Evolutionary conservation across 2,797 vertebrate genomes (phyloP).

Genomic region (Bovichtus variegatus): DNA sequence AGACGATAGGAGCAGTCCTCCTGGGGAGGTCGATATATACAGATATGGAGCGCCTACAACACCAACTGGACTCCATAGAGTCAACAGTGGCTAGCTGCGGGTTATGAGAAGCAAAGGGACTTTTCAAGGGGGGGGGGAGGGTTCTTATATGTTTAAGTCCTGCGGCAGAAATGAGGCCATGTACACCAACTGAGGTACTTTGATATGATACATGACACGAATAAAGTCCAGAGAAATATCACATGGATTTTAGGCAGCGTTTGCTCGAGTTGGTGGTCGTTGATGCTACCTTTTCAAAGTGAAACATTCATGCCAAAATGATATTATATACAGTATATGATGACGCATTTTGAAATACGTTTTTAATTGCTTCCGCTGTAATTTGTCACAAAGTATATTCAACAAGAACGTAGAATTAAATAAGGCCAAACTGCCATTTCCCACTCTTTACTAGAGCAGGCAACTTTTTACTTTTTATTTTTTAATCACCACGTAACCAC

Average conservation of each 20-base stretch:
- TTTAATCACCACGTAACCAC: no score
- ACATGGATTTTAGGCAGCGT: neutral
- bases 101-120: constrained; percentile 11
- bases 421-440: neutral
- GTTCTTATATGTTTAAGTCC: constrained; percentile 25
- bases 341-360: neutral
- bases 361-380: neutral
- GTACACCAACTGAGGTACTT: neutral
- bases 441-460: neutral
- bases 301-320: neutral
- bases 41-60: constrained; percentile 53
- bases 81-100: constrained; percentile 49
- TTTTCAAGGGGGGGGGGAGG: constrained; percentile 23
- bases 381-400: neutral
- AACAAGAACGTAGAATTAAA: neutral
- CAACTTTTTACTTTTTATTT: constrained; percentile 7
- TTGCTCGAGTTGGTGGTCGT: neutral
- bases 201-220: constrained; percentile 11
- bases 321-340: neutral
- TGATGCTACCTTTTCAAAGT: constrained; percentile 2
- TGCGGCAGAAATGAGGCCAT: constrained; percentile 44
- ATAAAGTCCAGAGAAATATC: constrained; percentile 5
- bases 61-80: constrained; percentile 43
- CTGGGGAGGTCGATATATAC: constrained; percentile 59
- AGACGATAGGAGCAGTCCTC: constrained; percentile 49